A percentile compares a stretch with the other conserved stretches of the same genome.
These are phyloP conservation scores for Diloba caeruleocephala DNA, from an alignment of 2,888 invertebrate genomes.

Conservation along the genomic window DNA sequence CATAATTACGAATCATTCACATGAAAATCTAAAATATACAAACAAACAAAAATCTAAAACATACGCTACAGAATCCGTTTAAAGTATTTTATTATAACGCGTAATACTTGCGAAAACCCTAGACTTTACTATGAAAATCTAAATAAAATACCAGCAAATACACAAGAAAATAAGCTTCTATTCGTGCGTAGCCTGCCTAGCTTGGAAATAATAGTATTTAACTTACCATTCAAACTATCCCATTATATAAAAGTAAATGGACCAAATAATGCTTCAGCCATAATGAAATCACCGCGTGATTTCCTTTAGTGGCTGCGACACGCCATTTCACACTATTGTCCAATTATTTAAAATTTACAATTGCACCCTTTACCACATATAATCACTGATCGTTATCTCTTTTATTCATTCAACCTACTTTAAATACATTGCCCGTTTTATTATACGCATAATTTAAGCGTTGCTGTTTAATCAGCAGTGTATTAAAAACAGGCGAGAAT, in stretches of 20 bases:
- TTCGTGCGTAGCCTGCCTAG: constrained; percentile 15
- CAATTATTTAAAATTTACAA: constrained; percentile 59
- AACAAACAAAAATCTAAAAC: too few species aligned
- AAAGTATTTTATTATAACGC: too few species aligned
- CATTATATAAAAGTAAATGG: constrained; percentile 36
- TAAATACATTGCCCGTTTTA: constrained; percentile 50
- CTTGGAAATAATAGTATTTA: constrained; percentile 30
- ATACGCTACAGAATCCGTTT: too few species aligned
- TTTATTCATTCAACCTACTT: constrained; percentile 20
- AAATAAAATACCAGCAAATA: constrained; percentile 15
- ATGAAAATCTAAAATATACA: constrained; percentile 16
- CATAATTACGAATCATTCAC: not conserved
- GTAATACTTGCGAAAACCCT: too few species aligned
- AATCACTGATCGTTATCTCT: constrained; percentile 41
- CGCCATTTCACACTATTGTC: constrained; percentile 52
- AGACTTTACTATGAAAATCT: too few species aligned
- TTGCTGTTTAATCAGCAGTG: constrained; percentile 61
- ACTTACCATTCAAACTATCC: constrained; percentile 39
- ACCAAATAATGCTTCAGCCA: constrained; percentile 29
- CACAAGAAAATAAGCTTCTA: constrained; percentile 17
- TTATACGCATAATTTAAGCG: constrained; percentile 43
- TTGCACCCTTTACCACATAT: constrained; percentile 29
- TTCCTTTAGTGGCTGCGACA: constrained; percentile 46
- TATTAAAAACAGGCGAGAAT: constrained; percentile 55
- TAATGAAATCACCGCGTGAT: constrained; percentile 50